These are phyloP conservation scores for Aporophyla nigra DNA, from an alignment of 2,888 invertebrate genomes.

Conservation along the genomic window DNA sequence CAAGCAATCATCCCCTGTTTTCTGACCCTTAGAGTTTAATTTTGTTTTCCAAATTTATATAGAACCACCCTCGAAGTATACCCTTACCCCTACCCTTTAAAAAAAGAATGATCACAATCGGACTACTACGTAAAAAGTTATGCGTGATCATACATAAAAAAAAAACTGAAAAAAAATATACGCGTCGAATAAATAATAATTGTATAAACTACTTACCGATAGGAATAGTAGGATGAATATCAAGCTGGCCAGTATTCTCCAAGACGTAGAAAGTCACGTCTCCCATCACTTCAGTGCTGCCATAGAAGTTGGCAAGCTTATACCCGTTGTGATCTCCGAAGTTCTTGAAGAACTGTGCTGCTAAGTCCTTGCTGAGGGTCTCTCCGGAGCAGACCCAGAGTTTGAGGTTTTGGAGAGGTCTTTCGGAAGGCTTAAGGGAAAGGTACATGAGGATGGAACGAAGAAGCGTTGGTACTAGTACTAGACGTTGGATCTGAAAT, in stretches of 20 bases:
- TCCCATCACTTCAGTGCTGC: conserved; percentile 97
- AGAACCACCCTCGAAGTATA: too few species aligned
- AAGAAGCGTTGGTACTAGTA: conserved; percentile 96
- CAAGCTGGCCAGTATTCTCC: conserved; percentile 91
- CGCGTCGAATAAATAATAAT: too few species aligned
- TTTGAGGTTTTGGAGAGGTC: conserved; percentile 91
- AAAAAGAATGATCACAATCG: too few species aligned
- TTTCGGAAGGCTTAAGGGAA: conserved; percentile 90
- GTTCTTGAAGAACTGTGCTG: conserved; percentile 94
- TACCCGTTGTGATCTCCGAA: conserved; percentile 92
- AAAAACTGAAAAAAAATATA: too few species aligned
- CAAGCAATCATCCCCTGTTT: too few species aligned
- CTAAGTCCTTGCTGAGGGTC: conserved; percentile 93
- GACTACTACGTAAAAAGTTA: too few species aligned
- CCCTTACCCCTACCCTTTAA: too few species aligned
- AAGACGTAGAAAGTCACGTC: conserved; percentile 96
- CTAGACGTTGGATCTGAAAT: conserved; percentile 93
- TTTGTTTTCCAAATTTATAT: too few species aligned
- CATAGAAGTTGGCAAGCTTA: conserved; percentile 96
- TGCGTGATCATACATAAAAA: too few species aligned
- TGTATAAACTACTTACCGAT: conserved; percentile 92
- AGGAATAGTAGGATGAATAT: conserved; percentile 93
- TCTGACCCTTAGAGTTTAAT: too few species aligned
- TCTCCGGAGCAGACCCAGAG: conserved; percentile 98
- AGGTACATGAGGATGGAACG: conserved; percentile 95